Evolutionary conservation across 2,888 invertebrate species (phyloP), one percentile per base, ranked within the genome.

Genomic region (Sialis fuliginosa): DNA sequence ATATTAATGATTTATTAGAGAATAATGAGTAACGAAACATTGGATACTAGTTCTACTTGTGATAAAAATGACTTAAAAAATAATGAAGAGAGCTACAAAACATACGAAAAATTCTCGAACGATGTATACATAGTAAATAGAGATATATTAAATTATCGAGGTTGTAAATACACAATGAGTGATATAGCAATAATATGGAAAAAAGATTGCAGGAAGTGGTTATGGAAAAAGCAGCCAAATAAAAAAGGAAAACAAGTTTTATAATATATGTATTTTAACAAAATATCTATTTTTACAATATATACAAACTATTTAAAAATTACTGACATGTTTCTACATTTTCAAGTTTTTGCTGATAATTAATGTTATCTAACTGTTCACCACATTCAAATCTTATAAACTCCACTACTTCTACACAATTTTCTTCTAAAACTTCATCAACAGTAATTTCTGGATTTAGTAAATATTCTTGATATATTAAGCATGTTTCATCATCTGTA

Each of bases 381-480:
- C 95, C 93, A 62, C 90, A 88, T 60, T 90, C 88, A 64, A 83
- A 90, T 51, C 95, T 74, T 50, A 81, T 74, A 63, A 88, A 95
- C 63, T 91, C 88, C 6, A 87, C 57, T 13, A 93, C 67, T 60
- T 77, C 70, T 0, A 77, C 62, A 50, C 75, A 67, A 54, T 81
- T 69, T 51, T 79, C 74, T 44, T 79, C 65, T 47, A 88, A 62
- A 8, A 89, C 67, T 52, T 85, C 79, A 37, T 78, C 77, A 0
- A 95, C 82, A 5, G 77, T 82, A 37, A 77, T 62, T 9, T 72
- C 72, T 0, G 87, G 77, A 60, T 95, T 87, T 22, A 89, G 62
- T 37, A 95, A 67, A 63, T 82, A 93, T 57, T 92, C 90, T 63
- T 96, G 95, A 62, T 77, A 79, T 49, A 93, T 77, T 51, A 95